Percentiles rank a stretch among this genome's conserved stretches.
Conservation (phyloP, 2,113 vertebrate genomes). For the Cercopithecus mona region DNA sequence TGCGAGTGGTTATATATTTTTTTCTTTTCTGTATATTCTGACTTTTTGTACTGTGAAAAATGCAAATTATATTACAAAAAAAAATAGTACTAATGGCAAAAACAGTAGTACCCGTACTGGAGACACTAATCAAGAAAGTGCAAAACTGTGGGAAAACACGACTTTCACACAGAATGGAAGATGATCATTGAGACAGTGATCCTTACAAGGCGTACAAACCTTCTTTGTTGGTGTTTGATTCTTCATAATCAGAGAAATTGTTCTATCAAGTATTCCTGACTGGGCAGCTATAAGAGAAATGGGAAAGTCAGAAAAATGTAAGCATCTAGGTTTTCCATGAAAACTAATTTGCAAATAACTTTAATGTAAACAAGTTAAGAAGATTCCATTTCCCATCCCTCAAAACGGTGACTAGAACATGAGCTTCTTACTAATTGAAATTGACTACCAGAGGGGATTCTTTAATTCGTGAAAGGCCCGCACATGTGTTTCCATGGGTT, state of each 20-base stretch:
- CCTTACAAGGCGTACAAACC: slow-evolving; percentile 79
- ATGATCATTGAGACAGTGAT: background rate
- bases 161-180: background rate
- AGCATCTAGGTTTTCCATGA: background rate
- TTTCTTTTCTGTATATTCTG: background rate
- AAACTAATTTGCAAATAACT: slow-evolving; percentile 10
- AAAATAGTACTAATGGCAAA: slow-evolving; percentile 18
- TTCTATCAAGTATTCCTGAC: slow-evolving; percentile 91
- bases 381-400: background rate
- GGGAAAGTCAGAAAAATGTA: background rate
- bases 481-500: background rate
- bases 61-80: slow-evolving; percentile 3
- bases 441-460: background rate
- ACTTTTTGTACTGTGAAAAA: slow-evolving; percentile 11
- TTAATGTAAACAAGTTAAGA: background rate
- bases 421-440: background rate
- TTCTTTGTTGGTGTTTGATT: slow-evolving; percentile 88
- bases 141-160: background rate
- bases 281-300: slow-evolving; percentile 90
- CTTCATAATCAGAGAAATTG: slow-evolving; percentile 92
- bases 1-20: background rate
- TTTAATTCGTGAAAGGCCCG: background rate
- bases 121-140: slow-evolving; percentile 22
- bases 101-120: background rate
- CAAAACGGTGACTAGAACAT: background rate